Percentiles rank a stretch among this genome's conserved stretches.
Conservation (phyloP, 1,140 invertebrate genomes). For the Frieseomelitta varia region DNA sequence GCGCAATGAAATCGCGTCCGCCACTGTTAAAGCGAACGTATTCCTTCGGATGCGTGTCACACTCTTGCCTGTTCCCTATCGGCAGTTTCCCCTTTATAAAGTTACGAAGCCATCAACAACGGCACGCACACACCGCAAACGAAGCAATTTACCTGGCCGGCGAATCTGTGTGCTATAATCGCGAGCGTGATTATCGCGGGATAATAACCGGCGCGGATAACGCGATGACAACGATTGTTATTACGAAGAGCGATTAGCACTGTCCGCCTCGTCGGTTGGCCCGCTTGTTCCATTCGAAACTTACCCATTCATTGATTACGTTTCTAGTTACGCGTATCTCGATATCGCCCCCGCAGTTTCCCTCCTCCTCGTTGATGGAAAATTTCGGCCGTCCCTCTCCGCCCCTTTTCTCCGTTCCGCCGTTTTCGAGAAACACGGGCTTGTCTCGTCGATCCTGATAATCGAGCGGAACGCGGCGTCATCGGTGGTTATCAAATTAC, state of each 20-base stretch:
- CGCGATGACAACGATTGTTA: slow-evolving; percentile 63
- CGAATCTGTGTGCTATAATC: slow-evolving; percentile 50
- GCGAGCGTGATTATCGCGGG: slow-evolving; percentile 58
- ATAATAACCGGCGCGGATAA: slow-evolving; percentile 61
- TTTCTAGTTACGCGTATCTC: slow-evolving; percentile 42
- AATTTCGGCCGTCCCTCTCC: neutral
- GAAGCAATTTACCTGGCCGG: slow-evolving; percentile 59
- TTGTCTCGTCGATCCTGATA: slow-evolving; percentile 8
- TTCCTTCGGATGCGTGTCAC: neutral
- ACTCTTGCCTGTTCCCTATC: neutral
- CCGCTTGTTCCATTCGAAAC: slow-evolving; percentile 44
- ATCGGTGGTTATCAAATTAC: slow-evolving; percentile 21
- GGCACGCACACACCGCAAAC: slow-evolving; percentile 30
- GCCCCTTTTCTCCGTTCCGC: neutral
- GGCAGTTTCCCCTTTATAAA: neutral
- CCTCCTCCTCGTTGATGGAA: slow-evolving; percentile 1
- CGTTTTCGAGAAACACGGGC: neutral
- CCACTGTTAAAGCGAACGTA: neutral
- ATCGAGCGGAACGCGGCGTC: neutral
- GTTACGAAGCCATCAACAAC: slow-evolving; percentile 18
- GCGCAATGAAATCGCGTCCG: neutral
- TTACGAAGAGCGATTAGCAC: slow-evolving; percentile 59
- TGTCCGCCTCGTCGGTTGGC: slow-evolving; percentile 42
- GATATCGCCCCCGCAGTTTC: slow-evolving; percentile 3
- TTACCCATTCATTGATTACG: slow-evolving; percentile 62